Evolutionary conservation across 2,888 invertebrate species (phyloP).

Genomic region (Callyntrura guangdongensis): DNA sequence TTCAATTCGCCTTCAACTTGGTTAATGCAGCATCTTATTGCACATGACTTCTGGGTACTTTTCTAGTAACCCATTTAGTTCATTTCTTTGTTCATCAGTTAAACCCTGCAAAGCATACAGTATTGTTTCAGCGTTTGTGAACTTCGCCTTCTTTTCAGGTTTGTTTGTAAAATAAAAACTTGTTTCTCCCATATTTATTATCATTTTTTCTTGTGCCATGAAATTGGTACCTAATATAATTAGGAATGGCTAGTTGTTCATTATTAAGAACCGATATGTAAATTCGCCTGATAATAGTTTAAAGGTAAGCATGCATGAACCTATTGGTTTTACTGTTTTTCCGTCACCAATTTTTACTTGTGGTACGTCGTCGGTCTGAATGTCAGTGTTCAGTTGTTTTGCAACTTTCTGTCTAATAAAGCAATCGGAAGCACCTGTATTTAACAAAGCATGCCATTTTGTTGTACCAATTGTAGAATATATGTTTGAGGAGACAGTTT

Average conservation of each 20-base stretch:
- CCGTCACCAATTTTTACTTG: neutral
- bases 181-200: constrained; percentile 10
- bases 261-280: neutral
- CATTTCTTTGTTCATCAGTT: neutral
- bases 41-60: constrained; percentile 41
- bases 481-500: too few species aligned
- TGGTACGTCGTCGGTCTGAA: neutral
- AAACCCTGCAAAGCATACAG: constrained; percentile 66
- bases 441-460: constrained; percentile 15
- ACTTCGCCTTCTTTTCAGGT: neutral
- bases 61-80: constrained; percentile 3
- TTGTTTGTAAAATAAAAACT: neutral
- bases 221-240: constrained; percentile 2
- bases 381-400: neutral
- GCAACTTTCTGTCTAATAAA: neutral
- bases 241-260: neutral
- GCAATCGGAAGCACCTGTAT: constrained; percentile 1
- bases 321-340: neutral
- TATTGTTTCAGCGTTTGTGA: constrained; percentile 4
- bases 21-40: constrained; percentile 47
- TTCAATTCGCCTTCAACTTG: constrained; percentile 57
- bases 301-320: neutral
- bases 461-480: neutral
- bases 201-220: neutral
- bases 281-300: neutral